phyloP scores from a whole-genome alignment of 2,888 invertebrate genomes.

The Harpalus rufipes region DNA sequence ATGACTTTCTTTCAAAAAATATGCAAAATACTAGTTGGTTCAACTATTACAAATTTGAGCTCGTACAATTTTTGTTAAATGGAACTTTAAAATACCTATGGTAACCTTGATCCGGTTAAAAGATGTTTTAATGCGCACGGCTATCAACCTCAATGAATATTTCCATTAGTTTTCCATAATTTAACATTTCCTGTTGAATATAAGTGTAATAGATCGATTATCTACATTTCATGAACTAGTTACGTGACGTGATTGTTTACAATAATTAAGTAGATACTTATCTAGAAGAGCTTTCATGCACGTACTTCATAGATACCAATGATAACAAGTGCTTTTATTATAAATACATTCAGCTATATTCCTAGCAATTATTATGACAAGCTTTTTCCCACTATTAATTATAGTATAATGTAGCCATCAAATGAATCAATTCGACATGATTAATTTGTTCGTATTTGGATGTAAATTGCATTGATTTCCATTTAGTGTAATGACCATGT shows the following conservation, averaged over 20 bases:
- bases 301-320: not conserved
- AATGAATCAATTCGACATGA: not conserved
- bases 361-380: not conserved
- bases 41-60: too few relatives aligned
- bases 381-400: not conserved
- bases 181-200: not conserved
- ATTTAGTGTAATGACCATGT: not conserved
- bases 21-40: too few relatives aligned
- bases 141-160: not conserved
- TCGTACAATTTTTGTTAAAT: too few relatives aligned
- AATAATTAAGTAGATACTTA: slow-evolving; percentile 4
- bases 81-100: too few relatives aligned
- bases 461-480: not conserved
- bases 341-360: not conserved
- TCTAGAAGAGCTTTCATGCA: not conserved
- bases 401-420: not conserved
- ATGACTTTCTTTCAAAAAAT: too few relatives aligned
- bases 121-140: too few relatives aligned
- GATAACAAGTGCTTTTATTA: not conserved
- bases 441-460: not conserved
- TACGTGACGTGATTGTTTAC: not conserved
- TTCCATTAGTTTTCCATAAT: not conserved
- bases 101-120: too few relatives aligned
- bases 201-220: not conserved
- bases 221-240: not conserved